Evolutionary conservation across 2,113 vertebrate species (phyloP), one percentile per base, ranked within the genome.

Genomic region (Nymphicus hollandicus): DNA sequence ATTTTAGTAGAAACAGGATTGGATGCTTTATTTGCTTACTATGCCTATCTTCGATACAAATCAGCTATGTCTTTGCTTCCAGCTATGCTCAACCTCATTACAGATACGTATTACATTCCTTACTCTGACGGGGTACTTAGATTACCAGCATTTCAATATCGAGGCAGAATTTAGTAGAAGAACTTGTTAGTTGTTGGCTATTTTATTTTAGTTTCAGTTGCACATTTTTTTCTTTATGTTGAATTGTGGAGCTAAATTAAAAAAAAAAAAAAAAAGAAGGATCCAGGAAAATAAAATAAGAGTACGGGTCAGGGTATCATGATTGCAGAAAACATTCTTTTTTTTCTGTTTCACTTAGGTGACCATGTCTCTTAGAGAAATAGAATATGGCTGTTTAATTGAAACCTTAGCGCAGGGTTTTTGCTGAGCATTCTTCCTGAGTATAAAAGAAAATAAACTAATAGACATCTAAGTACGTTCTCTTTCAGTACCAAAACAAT

Each of bases 31-130:
- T 94, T 96, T 96, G 91, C 93, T 92, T 93, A 64, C 37, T 82
- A n/a, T 69, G 74, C 88, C 96, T 97, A 60, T 94, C 97, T 97
- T 95, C 94, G 52, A 82, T 71, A 85, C 63, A 74, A 87, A 96
- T 97, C 96, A 91, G 86, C 93, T 80, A 41, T 96, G 94, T 65
- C 96, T 97, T 97, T 97, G 96, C 97, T 97, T 87, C 94, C 63
- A 95, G 97, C 94, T 87, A 95, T 79, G 76, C 81, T 96, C 96
- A 94, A 70, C 96, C 96, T 97, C 96, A 94, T 97, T 96, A 94
- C 64, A 89, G 86, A 93, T 55, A 77, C 86, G 64, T 86, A 61
- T 66, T 93, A n/a, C 82, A 73, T 85, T 96, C 95, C 86, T 94
- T 89, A 65, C 92, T 81, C 70, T 88, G 76, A 13, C 3, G 2